phyloP scores from a whole-genome alignment of 2,113 vertebrate genomes.

The Epinephelus moara region DNA sequence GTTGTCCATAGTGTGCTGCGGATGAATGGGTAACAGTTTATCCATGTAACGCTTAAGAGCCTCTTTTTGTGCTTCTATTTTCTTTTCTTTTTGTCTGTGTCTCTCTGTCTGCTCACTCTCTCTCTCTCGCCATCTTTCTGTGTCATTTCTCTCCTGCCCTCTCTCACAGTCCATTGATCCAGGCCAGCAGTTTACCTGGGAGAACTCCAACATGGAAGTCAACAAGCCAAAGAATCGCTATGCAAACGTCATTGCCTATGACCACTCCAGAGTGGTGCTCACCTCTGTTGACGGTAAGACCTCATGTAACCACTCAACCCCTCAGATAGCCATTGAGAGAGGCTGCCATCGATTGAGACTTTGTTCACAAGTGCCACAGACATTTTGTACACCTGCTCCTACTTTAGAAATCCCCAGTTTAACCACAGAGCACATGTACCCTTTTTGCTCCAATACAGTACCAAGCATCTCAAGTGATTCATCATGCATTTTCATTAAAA shows the following conservation, averaged over 20 bases:
- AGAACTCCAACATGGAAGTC: constrained; percentile 98
- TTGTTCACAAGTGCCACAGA: constrained; percentile 8
- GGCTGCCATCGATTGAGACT: constrained; percentile 21
- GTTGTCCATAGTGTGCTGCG: constrained; percentile 7
- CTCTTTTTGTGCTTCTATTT: constrained; percentile 31
- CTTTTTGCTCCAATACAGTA: not conserved
- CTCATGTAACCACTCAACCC: constrained; percentile 36
- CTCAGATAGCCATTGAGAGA: constrained; percentile 29
- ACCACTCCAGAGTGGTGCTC: constrained; percentile 95
- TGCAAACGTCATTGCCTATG: constrained; percentile 96
- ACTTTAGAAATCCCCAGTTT: constrained; percentile 14
- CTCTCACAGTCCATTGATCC: constrained; percentile 92
- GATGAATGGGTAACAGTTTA: constrained; percentile 30
- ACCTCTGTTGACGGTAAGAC: constrained; percentile 93
- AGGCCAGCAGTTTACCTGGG: constrained; percentile 97
- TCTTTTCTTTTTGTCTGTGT: not conserved
- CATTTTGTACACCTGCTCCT: constrained; percentile 6
- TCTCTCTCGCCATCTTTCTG: constrained; percentile 12
- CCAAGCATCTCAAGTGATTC: not conserved
- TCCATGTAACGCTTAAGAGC: constrained; percentile 20
- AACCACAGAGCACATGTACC: not conserved
- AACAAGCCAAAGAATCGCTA: constrained; percentile 99
- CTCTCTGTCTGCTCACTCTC: not conserved
- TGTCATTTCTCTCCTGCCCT: constrained; percentile 6
- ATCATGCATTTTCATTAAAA: constrained; percentile 21